These are phyloP conservation scores for Grammomys surdaster DNA, from an alignment of 2,113 vertebrate species.

Conservation along the genomic window DNA sequence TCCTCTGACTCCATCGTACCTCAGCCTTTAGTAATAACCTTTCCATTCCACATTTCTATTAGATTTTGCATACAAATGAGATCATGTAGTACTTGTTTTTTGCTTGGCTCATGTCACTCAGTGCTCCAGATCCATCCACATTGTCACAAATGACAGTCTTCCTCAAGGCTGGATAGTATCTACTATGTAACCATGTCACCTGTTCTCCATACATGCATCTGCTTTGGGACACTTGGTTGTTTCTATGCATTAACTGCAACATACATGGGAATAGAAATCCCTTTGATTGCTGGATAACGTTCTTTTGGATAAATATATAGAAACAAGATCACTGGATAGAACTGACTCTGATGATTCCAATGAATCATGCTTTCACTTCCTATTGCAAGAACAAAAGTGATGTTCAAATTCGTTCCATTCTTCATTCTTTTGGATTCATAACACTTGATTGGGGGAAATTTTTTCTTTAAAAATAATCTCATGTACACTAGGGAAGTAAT, in stretches of 20 bases:
- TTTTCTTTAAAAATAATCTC: constrained; percentile 15
- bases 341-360: neutral
- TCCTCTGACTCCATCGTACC: neutral
- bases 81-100: neutral
- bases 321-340: neutral
- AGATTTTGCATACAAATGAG: neutral
- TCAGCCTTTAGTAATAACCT: neutral
- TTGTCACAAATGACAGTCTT: neutral
- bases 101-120: neutral
- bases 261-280: neutral
- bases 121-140: neutral
- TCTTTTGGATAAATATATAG: neutral
- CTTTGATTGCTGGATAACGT: neutral
- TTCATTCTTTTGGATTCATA: neutral
- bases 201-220: neutral
- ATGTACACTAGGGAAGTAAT: neutral
- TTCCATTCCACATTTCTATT: neutral
- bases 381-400: neutral
- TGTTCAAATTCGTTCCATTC: neutral
- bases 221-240: neutral
- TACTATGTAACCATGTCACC: neutral
- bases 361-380: neutral
- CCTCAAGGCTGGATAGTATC: neutral
- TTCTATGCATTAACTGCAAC: neutral
- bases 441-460: neutral